Percentiles rank a stretch among this genome's conserved stretches.
Evolutionary conservation across 2,113 vertebrate genomes (phyloP).

Genomic region (Pteruthius melanotis): DNA sequence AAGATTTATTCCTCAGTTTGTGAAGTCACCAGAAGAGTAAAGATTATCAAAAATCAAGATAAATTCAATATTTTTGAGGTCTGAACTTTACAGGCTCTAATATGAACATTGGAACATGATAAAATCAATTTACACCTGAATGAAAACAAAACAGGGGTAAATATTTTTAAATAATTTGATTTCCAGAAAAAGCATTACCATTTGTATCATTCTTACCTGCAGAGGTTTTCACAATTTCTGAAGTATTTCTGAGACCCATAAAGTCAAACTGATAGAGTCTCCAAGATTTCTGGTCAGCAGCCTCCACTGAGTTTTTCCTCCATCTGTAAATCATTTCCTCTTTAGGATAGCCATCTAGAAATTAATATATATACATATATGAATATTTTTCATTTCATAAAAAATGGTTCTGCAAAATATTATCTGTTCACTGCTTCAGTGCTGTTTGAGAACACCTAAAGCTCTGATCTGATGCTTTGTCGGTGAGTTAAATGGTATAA

Average conservation of each 20-base stretch:
- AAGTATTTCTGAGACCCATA: constrained; percentile 92
- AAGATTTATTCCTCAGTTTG: neutral
- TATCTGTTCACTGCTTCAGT: neutral
- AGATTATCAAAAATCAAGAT: neutral
- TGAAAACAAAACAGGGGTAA: neutral
- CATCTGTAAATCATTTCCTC: constrained; percentile 97
- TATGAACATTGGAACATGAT: neutral
- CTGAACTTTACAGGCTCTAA: neutral
- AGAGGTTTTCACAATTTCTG: constrained; percentile 86
- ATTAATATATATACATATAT: neutral
- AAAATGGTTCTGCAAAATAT: neutral
- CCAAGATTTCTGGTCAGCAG: constrained; percentile 94
- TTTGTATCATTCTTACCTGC: constrained; percentile 78
- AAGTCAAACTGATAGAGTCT: constrained; percentile 97
- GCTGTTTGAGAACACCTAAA: neutral
- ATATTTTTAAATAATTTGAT: neutral
- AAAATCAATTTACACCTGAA: neutral
- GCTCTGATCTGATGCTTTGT: neutral
- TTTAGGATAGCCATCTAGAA: constrained; percentile 93
- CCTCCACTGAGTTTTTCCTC: constrained; percentile 94
- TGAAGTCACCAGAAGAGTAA: neutral
- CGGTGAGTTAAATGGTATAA: neutral
- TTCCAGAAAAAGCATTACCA: neutral
- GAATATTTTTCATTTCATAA: neutral
- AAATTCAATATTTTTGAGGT: neutral